A percentile compares a stretch with the other conserved stretches of the same genome.
phyloP scores from a whole-genome alignment of 2,797 vertebrate genomes.

The Caiman crocodilus region DNA sequence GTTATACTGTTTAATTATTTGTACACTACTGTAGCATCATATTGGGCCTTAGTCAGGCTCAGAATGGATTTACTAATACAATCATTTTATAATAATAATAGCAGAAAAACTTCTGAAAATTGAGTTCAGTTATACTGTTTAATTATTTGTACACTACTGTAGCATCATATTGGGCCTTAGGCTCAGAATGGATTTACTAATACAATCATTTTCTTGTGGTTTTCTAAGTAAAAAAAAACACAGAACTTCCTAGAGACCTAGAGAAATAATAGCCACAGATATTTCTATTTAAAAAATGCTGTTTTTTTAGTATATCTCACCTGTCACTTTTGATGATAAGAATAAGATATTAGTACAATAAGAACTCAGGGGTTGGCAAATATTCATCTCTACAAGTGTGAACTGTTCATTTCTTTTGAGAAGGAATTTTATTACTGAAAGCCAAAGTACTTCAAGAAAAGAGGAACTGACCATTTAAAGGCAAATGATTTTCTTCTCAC shows the following conservation, averaged over 20 bases:
- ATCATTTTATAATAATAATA: too few species aligned
- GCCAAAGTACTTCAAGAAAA: not conserved
- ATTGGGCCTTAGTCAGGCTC: not conserved
- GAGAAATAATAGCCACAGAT: not conserved
- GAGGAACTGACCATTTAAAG: not conserved
- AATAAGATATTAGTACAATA: not conserved
- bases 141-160: constrained; percentile 24
- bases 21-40: not conserved
- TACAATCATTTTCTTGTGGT: not conserved
- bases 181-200: not conserved
- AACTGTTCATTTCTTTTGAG: not conserved
- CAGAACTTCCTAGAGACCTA: not conserved
- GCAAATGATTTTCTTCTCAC: not conserved
- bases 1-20: constrained; percentile 41
- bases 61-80: not conserved
- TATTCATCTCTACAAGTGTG: not conserved
- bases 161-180: not conserved
- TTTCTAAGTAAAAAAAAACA: constrained; percentile 7
- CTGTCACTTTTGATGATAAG: not conserved
- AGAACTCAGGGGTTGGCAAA: not conserved
- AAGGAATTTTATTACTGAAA: constrained; percentile 5
- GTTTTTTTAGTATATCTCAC: not conserved
- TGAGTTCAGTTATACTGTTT: constrained; percentile 10
- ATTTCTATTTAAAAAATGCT: constrained; percentile 9
- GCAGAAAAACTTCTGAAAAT: constrained; percentile 35